A percentile compares a stretch with the other conserved stretches of the same genome.
Evolutionary conservation across 1,140 invertebrate genomes (phyloP).

Genomic region (Phymorhynchus buccinoides): DNA sequence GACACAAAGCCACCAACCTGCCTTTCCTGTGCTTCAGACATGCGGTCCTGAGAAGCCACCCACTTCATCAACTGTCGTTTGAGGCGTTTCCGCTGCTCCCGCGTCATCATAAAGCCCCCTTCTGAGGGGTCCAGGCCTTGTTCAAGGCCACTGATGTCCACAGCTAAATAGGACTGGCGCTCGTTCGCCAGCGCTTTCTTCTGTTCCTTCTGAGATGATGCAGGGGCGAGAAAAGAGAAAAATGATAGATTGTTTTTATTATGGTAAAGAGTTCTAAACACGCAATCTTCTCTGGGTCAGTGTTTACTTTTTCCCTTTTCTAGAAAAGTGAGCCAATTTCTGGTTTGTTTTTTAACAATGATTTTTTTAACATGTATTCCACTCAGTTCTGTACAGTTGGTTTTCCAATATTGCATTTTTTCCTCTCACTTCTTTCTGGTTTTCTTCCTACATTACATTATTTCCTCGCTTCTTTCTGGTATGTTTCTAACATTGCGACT

Average conservation of each 20-base stretch:
- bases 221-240: not conserved
- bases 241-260: not conserved
- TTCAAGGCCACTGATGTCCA: slow-evolving; percentile 39
- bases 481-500: no score
- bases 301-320: no score
- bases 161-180: not conserved
- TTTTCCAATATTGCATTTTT: no score
- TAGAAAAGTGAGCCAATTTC: no score
- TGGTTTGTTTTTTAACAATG: no score
- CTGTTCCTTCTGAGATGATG: slow-evolving; percentile 25
- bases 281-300: no score
- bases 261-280: no score
- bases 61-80: slow-evolving; percentile 35
- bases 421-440: no score
- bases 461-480: no score
- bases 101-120: slow-evolving; percentile 41
- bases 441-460: no score
- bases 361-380: no score
- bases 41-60: slow-evolving; percentile 4
- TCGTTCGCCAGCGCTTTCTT: slow-evolving; percentile 30
- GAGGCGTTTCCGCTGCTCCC: slow-evolving; percentile 43
- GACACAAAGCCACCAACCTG: slow-evolving; percentile 6
- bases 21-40: not conserved
- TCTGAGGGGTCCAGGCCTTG: not conserved
- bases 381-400: no score